phyloP scores from a whole-genome alignment of 2,113 vertebrate genomes.

The Benitochromis conjunctus region DNA sequence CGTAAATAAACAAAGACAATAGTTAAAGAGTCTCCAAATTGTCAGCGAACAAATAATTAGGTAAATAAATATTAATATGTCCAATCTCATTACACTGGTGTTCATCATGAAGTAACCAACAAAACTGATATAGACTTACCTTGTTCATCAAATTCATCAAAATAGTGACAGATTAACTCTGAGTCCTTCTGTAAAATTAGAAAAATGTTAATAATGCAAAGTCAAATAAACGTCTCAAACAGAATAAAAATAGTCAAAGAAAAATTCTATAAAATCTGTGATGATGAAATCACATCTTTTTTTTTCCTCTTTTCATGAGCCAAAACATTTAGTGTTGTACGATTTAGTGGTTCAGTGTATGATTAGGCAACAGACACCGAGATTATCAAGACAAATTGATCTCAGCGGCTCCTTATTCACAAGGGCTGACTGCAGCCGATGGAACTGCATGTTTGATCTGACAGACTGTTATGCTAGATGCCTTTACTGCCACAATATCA shows the following conservation, averaged over 20 bases:
- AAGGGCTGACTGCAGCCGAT: not conserved
- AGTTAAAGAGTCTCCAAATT: not conserved
- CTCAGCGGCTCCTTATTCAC: not conserved
- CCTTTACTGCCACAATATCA: not conserved
- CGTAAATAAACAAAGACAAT: not conserved
- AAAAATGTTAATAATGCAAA: not conserved
- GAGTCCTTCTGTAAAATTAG: constrained; percentile 20
- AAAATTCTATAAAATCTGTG: not conserved
- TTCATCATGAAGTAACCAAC: not conserved
- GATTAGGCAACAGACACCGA: accelerated
- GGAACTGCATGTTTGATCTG: not conserved
- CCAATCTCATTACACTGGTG: not conserved
- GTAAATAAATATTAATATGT: not conserved
- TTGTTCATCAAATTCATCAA: constrained; percentile 36
- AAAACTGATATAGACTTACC: constrained; percentile 16
- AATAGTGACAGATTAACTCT: constrained; percentile 16
- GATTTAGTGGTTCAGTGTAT: not conserved
- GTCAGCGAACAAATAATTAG: not conserved
- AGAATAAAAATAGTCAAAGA: not conserved
- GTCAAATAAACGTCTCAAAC: accelerated
- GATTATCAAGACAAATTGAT: accelerated
- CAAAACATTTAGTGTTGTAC: not conserved
- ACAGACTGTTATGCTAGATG: not conserved
- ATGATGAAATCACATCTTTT: not conserved
- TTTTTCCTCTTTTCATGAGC: not conserved